Evolutionary conservation across 2,797 vertebrate genomes (phyloP).

Genomic region (Chelonia mydas): DNA sequence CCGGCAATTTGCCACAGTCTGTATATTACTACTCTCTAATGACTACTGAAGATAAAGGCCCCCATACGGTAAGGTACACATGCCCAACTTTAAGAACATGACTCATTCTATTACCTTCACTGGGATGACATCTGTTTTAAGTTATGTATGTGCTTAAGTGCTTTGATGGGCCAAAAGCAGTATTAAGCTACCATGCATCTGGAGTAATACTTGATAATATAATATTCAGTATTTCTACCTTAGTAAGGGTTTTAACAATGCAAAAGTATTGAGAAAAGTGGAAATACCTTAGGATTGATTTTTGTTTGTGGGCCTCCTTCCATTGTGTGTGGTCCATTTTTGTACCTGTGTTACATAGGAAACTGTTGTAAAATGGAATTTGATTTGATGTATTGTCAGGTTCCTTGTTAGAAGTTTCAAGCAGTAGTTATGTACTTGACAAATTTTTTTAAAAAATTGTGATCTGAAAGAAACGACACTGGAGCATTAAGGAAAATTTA

Average conservation of each 20-base stretch:
- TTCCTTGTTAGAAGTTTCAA: slow-evolving; percentile 74
- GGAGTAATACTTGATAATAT: background rate
- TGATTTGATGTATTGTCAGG: slow-evolving; percentile 72
- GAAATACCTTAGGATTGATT: slow-evolving; percentile 64
- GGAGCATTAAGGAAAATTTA: slow-evolving; percentile 26
- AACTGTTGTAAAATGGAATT: slow-evolving; percentile 76
- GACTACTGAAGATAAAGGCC: slow-evolving; percentile 29
- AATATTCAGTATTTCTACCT: background rate
- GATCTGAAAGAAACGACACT: background rate
- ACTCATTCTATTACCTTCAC: slow-evolving; percentile 19
- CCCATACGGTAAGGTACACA: background rate
- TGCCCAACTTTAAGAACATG: slow-evolving; percentile 34
- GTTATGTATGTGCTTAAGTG: background rate
- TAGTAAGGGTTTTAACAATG: slow-evolving; percentile 24
- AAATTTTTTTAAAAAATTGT: slow-evolving; percentile 62
- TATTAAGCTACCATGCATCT: background rate
- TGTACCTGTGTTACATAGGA: slow-evolving; percentile 73
- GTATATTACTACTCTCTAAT: background rate
- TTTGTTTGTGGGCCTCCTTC: slow-evolving; percentile 63
- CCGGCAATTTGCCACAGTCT: too few relatives aligned
- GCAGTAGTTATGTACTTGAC: slow-evolving; percentile 68
- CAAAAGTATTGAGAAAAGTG: background rate
- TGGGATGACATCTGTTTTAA: slow-evolving; percentile 40
- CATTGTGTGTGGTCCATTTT: slow-evolving; percentile 70
- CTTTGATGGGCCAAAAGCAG: background rate